Conservation (phyloP, 2,888 invertebrate genomes). For the Phyllotreta cruciferae region DNA sequence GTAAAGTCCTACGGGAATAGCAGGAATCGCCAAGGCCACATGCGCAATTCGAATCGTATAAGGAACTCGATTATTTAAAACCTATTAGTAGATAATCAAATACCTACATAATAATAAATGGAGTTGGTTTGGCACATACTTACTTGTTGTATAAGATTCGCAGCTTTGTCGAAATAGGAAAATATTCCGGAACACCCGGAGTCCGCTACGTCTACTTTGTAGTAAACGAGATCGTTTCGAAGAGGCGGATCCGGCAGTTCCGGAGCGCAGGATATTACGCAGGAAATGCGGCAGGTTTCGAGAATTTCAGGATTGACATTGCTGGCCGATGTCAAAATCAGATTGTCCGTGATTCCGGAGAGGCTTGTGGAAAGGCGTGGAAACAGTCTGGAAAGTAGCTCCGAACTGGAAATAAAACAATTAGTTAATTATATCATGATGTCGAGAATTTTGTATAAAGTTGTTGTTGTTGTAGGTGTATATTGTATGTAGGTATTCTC, state of each 20-base stretch:
- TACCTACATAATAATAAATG: too few relatives aligned
- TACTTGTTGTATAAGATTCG: conserved; percentile 79
- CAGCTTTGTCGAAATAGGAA: conserved; percentile 76
- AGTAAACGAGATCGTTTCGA: conserved; percentile 64
- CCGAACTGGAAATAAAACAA: not conserved
- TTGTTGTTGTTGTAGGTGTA: too few relatives aligned
- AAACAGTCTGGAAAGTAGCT: conserved; percentile 29
- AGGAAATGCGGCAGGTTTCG: conserved; percentile 72
- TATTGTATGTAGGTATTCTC: too few relatives aligned
- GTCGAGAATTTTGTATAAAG: too few relatives aligned
- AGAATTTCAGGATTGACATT: conserved; percentile 74
- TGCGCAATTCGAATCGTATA: too few relatives aligned
- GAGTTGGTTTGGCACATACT: conserved; percentile 39
- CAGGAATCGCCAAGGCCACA: too few relatives aligned
- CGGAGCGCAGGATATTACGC: conserved; percentile 82
- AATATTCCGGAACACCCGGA: conserved; percentile 75
- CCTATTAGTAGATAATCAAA: too few relatives aligned
- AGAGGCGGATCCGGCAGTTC: conserved; percentile 77
- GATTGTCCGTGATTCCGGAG: conserved; percentile 74
- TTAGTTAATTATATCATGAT: too few relatives aligned
- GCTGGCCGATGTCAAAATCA: conserved; percentile 83
- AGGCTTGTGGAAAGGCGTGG: conserved; percentile 53
- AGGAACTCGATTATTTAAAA: too few relatives aligned
- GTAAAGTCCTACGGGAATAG: too few relatives aligned
- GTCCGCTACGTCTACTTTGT: conserved; percentile 78